Conservation (phyloP, 2,888 invertebrate species). For the Myopa tessellatipennis region DNA sequence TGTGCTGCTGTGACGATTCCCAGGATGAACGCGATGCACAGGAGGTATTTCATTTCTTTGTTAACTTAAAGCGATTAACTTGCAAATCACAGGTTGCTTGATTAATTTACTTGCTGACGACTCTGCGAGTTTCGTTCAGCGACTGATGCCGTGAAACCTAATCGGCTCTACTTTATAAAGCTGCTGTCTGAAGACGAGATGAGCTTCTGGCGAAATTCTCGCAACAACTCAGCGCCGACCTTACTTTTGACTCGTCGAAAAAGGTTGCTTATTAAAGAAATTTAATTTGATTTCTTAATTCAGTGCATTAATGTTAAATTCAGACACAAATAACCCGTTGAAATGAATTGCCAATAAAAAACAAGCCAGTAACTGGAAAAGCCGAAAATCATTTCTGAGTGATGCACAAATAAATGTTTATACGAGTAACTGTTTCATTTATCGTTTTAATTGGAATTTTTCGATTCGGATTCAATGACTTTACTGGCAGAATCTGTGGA, state of each 20-base stretch:
- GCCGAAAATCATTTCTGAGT: not conserved
- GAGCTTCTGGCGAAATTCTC: not conserved
- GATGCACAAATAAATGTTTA: too few species aligned
- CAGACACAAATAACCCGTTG: not conserved
- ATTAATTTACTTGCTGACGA: not conserved
- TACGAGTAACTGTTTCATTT: too few species aligned
- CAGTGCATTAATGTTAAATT: not conserved
- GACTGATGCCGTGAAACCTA: not conserved
- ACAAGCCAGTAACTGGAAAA: not conserved
- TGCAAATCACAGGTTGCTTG: not conserved
- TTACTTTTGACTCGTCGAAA: not conserved
- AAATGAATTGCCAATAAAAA: slow-evolving; percentile 17
- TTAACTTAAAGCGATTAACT: not conserved
- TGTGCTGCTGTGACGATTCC: slow-evolving; percentile 44
- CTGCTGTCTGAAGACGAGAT: slow-evolving; percentile 7
- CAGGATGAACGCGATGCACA: slow-evolving; percentile 31
- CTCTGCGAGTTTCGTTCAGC: not conserved
- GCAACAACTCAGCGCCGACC: not conserved
- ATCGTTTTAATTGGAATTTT: too few species aligned
- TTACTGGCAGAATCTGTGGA: too few species aligned
- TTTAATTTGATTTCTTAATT: not conserved
- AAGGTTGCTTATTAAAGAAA: not conserved
- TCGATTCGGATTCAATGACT: too few species aligned
- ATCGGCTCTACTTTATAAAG: slow-evolving; percentile 27
- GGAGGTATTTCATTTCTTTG: slow-evolving; percentile 24